Percentiles rank a stretch among this genome's conserved stretches.
Evolutionary conservation across 1,140 invertebrate genomes (phyloP).

Genomic region (Ridgeia piscesae): DNA sequence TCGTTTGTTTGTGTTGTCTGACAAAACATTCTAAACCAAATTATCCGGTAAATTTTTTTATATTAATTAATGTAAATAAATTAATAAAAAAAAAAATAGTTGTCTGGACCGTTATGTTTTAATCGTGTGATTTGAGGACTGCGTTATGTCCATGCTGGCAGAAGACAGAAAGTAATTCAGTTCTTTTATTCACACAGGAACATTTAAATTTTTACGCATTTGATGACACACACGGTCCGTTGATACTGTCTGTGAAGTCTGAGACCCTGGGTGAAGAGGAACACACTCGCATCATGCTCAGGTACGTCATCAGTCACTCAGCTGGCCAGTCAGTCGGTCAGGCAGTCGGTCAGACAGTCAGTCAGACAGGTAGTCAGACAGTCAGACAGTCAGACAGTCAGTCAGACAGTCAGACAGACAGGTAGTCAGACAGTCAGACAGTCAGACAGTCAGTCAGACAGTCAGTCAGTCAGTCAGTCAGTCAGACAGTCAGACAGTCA

Average conservation of each 20-base stretch:
- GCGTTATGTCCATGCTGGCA: background rate
- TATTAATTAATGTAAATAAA: too few relatives aligned
- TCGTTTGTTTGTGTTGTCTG: too few relatives aligned
- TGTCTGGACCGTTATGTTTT: background rate
- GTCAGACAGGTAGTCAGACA: too few relatives aligned
- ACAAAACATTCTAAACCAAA: background rate
- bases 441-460: too few relatives aligned
- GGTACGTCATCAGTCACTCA: slow-evolving; percentile 35
- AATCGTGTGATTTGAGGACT: background rate
- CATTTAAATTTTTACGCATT: slow-evolving; percentile 88
- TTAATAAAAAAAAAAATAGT: too few relatives aligned
- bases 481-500: too few relatives aligned
- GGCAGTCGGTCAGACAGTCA: too few relatives aligned
- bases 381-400: too few relatives aligned
- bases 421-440: too few relatives aligned
- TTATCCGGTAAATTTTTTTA: background rate
- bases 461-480: too few relatives aligned
- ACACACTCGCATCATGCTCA: slow-evolving; percentile 78
- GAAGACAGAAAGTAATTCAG: background rate
- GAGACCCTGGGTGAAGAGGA: slow-evolving; percentile 85
- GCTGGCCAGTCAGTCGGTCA: too few relatives aligned
- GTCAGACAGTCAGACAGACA: too few relatives aligned
- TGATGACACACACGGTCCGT: slow-evolving; percentile 82
- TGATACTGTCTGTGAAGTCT: slow-evolving; percentile 86
- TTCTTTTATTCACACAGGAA: slow-evolving; percentile 71